These are phyloP conservation scores for Eretmodus cyanostictus DNA, from an alignment of 2,113 vertebrate species.

Conservation along the genomic window DNA sequence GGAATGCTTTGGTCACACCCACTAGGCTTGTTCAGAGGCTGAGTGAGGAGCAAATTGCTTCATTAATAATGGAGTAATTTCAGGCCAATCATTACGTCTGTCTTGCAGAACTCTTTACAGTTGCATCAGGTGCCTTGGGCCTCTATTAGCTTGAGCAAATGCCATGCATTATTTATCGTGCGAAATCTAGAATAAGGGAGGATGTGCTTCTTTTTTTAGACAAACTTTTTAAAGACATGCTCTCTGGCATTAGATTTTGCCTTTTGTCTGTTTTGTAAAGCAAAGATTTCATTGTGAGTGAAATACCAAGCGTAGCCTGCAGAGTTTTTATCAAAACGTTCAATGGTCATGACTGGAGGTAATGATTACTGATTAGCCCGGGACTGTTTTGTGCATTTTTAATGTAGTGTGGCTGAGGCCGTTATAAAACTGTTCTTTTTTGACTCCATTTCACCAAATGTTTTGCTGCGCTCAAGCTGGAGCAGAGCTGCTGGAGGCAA, in stretches of 20 bases:
- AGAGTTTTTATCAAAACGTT: background rate
- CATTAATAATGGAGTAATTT: constrained; percentile 57
- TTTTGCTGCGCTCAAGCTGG: constrained; percentile 19
- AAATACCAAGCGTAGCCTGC: constrained; percentile 23
- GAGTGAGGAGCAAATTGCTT: constrained; percentile 40
- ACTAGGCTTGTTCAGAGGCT: constrained; percentile 10
- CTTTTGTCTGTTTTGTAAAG: background rate
- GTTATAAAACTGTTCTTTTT: background rate
- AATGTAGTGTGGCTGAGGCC: background rate
- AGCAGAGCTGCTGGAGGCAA: constrained; percentile 39
- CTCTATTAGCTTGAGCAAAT: constrained; percentile 40
- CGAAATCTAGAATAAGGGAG: background rate
- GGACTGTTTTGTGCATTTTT: background rate
- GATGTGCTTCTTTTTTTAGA: background rate
- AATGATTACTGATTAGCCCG: constrained; percentile 5
- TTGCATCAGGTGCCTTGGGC: constrained; percentile 21
- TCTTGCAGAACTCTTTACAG: constrained; percentile 8
- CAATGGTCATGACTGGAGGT: background rate
- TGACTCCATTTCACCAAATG: background rate
- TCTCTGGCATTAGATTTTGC: background rate
- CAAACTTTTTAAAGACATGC: background rate
- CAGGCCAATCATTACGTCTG: constrained; percentile 38
- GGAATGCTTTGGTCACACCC: constrained; percentile 31
- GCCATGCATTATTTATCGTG: constrained; percentile 15
- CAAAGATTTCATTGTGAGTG: background rate